Base-by-base conservation (phyloP, 2,113 vertebrate species). In the Cranoglanis bouderius region DNA sequence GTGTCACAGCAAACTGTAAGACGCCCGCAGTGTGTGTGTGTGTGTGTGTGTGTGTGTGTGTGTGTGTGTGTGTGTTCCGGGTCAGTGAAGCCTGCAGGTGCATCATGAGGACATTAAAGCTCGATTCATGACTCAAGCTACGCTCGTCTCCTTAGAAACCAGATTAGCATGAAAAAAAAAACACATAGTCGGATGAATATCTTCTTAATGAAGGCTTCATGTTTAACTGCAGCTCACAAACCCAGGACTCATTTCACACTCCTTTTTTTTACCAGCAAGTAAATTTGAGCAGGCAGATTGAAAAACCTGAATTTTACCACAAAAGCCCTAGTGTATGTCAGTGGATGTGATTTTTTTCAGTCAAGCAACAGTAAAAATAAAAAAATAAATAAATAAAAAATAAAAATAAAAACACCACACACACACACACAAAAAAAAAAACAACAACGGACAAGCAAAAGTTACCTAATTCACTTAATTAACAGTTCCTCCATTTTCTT, bases 121-220 rank as follows among this genome's bases (percentile, higher is more conserved):
- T 88, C 32, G 32, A 83, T 82, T 87, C 61, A 85, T 85, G 74
- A 88, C 72, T 84, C 57, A 70, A 40, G 29, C 67, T 75, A 70
- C 51, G 32, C 16, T 72, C 21, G 49, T 91, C 70, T 82, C 85
- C 85, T 57, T 87, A 91, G 87, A 84, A 90, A 90, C 87, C 32
- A 19, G 65, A 88, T 86, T 87, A 88, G n/a, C 89, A 89, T 87
- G 55, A n/a, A 87, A 29, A 87, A 84, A 90, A 49, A 49, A 49
- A 49, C 46, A 7, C 89, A 85, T 53, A 81, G 40, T 65, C 40
- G 35, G 12, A 35, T 77, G 55, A 65, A 84, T 49, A 75, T 85
- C 57, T 67, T 80, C 46, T 78, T 59, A 84, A 59, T 43, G 46
- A 29, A 46, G 57, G 8, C 85, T 89, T 65, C 46, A 63, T 81